phyloP scores from a whole-genome alignment of 2,113 vertebrate genomes.

The Sarotherodon lohbergeri region DNA sequence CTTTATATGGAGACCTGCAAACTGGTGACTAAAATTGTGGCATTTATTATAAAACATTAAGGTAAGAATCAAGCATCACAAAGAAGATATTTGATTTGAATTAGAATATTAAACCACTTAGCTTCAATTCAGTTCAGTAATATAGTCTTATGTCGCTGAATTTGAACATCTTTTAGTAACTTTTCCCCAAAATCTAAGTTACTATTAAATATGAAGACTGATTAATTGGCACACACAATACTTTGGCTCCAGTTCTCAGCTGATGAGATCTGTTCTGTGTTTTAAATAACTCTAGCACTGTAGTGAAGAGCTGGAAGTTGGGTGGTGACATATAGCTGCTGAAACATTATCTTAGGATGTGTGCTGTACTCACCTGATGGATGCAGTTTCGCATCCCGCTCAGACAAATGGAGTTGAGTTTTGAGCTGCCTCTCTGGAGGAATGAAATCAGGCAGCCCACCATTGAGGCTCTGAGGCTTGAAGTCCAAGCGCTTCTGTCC shows the following conservation, averaged over 20 bases:
- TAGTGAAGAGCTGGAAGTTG: not conserved
- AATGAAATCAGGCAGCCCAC: not conserved
- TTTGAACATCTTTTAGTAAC: not conserved
- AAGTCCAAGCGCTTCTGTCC: not conserved
- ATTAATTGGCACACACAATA: not conserved
- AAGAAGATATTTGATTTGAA: not conserved
- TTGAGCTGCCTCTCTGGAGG: not conserved
- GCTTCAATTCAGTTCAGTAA: not conserved
- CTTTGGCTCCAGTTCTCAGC: not conserved
- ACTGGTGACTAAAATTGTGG: not conserved
- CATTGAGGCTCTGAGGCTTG: not conserved
- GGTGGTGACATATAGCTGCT: not conserved
- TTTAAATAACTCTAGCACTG: not conserved
- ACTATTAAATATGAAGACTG: not conserved
- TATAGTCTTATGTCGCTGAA: not conserved
- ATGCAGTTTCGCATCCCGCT: not conserved
- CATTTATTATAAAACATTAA: not conserved
- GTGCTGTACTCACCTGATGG: not conserved
- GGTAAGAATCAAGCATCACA: not conserved
- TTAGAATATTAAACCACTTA: not conserved
- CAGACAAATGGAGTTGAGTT: not conserved
- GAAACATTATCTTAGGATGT: not conserved
- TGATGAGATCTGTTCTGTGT: not conserved
- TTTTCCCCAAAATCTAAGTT: not conserved
- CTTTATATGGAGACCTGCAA: not conserved